A percentile compares a stretch with the other conserved stretches of the same genome.
These are phyloP conservation scores for Tonatia bakeri DNA, from an alignment of 2,113 vertebrate genomes.

Conservation along the genomic window DNA sequence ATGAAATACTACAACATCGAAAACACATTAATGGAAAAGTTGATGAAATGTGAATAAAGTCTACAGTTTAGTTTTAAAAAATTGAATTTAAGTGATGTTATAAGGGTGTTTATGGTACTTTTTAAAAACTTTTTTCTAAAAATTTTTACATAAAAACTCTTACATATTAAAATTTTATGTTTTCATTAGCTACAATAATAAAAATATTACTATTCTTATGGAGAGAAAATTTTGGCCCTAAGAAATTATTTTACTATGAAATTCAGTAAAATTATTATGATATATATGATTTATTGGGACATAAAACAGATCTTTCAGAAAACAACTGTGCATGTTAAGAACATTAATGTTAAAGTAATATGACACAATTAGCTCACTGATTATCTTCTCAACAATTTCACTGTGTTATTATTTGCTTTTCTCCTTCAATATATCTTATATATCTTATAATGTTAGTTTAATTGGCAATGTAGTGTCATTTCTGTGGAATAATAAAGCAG, in stretches of 20 bases:
- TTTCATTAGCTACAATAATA: background rate
- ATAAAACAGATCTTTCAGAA: background rate
- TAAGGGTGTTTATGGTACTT: background rate
- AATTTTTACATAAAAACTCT: background rate
- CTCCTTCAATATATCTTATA: background rate
- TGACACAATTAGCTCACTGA: background rate
- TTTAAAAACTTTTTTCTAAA: background rate
- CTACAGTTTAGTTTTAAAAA: background rate
- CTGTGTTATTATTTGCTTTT: background rate
- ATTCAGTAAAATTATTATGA: background rate
- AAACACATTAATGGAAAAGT: too few relatives aligned
- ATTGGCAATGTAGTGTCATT: background rate
- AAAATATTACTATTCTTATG: background rate
- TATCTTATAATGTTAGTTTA: background rate
- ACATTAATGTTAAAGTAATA: background rate
- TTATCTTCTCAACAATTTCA: background rate
- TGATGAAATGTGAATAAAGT: too few relatives aligned
- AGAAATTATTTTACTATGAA: background rate
- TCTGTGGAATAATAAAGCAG: background rate
- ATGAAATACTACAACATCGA: too few relatives aligned
- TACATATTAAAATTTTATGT: background rate
- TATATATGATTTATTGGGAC: background rate
- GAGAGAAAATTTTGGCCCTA: background rate
- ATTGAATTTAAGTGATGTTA: background rate
- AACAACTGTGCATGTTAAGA: background rate